Percentiles rank a stretch among this genome's conserved stretches.
Evolutionary conservation across 2,888 invertebrate species (phyloP).

Genomic region (Leucoptera coffeella): DNA sequence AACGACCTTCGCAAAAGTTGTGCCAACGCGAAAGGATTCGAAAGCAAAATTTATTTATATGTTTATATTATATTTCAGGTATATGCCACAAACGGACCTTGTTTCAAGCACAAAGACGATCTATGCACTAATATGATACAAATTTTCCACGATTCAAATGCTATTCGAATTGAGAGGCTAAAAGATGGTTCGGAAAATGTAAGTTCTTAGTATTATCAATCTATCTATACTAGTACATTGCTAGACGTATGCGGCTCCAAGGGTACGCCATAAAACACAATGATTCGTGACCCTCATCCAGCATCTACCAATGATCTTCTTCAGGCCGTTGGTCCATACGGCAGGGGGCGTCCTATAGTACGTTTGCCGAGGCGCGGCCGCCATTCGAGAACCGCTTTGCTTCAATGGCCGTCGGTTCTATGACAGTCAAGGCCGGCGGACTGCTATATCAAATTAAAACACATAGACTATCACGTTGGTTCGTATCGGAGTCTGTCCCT

Average conservation of each 20-base stretch:
- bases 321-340: too few relatives aligned
- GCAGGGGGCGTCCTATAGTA: too few relatives aligned
- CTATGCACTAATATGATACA: slow-evolving; percentile 66
- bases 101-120: slow-evolving; percentile 43
- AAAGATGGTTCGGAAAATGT: slow-evolving; percentile 30
- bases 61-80: slow-evolving; percentile 29
- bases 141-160: slow-evolving; percentile 62
- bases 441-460: too few relatives aligned
- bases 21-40: too few relatives aligned
- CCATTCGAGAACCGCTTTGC: too few relatives aligned
- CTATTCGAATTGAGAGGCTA: slow-evolving; percentile 18
- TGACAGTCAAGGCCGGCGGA: too few relatives aligned
- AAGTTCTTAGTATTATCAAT: slow-evolving; percentile 3
- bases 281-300: neutral
- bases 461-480: too few relatives aligned
- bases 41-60: slow-evolving; percentile 2
- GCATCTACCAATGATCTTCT: too few relatives aligned
- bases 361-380: too few relatives aligned
- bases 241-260: neutral
- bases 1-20: too few relatives aligned
- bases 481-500: too few relatives aligned
- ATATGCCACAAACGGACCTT: slow-evolving; percentile 65
- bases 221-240: neutral
- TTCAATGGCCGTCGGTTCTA: too few relatives aligned
- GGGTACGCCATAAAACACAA: neutral